Evolutionary conservation across 1,140 invertebrate species (phyloP).

Genomic region (Sarcophaga bullata): DNA sequence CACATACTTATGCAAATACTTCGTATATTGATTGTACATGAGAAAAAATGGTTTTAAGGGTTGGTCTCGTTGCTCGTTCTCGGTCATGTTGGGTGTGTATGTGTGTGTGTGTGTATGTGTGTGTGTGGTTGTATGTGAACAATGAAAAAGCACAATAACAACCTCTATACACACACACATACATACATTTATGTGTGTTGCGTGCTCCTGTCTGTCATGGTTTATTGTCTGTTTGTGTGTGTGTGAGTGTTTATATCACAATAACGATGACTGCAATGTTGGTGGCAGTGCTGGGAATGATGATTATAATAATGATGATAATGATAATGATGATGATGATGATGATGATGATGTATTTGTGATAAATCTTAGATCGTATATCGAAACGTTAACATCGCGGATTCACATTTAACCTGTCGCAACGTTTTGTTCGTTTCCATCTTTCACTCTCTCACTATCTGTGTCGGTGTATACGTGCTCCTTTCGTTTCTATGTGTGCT

Average conservation of each 20-base stretch:
- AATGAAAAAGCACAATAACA: not conserved
- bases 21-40: too few species aligned
- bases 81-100: not conserved
- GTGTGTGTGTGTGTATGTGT: conserved; percentile 13
- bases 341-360: conserved; percentile 61
- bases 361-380: conserved; percentile 65
- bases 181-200: not conserved
- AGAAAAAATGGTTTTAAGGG: too few species aligned
- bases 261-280: not conserved
- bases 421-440: not conserved
- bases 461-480: not conserved
- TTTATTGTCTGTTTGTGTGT: not conserved
- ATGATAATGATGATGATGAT: not conserved
- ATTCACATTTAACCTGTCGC: conserved; percentile 41
- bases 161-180: not conserved
- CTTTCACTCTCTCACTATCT: not conserved
- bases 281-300: conserved; percentile 28
- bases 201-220: conserved; percentile 18
- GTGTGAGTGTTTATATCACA: not conserved
- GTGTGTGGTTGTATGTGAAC: not conserved
- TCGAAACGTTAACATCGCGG: conserved; percentile 57
- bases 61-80: too few species aligned
- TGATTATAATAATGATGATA: not conserved
- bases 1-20: conserved; percentile 21
- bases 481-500: not conserved